Evolutionary conservation across 1,140 invertebrate species (phyloP).

Genomic region (roundworm (Caenorhabditis elegans)): DNA sequence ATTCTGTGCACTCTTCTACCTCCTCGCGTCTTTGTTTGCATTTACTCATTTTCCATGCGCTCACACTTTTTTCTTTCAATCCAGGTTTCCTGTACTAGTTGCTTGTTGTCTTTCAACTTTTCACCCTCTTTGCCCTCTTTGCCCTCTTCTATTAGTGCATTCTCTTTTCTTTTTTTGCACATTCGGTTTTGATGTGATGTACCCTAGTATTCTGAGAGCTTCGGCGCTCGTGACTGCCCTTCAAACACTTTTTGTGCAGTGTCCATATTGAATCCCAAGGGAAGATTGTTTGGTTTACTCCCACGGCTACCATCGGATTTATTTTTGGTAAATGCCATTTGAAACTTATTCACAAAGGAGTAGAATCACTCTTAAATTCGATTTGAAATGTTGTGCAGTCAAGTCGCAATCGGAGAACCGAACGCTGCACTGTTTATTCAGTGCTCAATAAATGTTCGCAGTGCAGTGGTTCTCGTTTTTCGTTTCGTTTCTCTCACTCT

Average conservation of each 20-base stretch:
- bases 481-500: slow-evolving; percentile 15
- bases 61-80: background rate
- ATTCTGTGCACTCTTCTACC: background rate
- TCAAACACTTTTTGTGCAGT: slow-evolving; percentile 16
- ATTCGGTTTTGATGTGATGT: background rate
- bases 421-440: slow-evolving; percentile 26
- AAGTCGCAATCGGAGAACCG: slow-evolving; percentile 6
- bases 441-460: slow-evolving; percentile 29
- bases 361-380: background rate
- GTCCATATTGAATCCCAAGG: slow-evolving; percentile 4
- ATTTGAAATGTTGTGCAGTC: background rate
- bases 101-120: background rate
- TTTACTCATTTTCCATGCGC: slow-evolving; percentile 14
- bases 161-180: background rate
- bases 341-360: background rate
- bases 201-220: background rate
- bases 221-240: slow-evolving; percentile 2
- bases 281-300: slow-evolving; percentile 11
- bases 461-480: slow-evolving; percentile 23
- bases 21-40: background rate
- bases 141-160: background rate
- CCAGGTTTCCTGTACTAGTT: slow-evolving; percentile 24
- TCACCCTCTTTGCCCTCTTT: too few species aligned
- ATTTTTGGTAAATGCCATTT: background rate
- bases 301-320: background rate